Evolutionary conservation across 2,113 vertebrate genomes (phyloP), one percentile per base, ranked within the genome.

Genomic region (Eublepharis macularius): DNA sequence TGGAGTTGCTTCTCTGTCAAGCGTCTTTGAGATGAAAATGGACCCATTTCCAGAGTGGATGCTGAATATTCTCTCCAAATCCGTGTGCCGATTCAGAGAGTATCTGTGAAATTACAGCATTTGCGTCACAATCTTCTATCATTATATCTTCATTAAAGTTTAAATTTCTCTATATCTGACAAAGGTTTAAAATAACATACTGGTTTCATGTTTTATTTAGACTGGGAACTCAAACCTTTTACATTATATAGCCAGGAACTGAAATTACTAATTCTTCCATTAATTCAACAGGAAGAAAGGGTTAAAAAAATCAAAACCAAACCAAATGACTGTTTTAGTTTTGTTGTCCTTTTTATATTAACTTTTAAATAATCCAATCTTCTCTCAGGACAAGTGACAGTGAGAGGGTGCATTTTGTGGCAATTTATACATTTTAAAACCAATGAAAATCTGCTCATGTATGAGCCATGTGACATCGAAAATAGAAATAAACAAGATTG

Each of bases 21-120:
- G 97, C 0, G 96, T 76, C 87, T 98, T 98, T 85, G 98, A 92
- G 2, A 98, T 97, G 69, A 98, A 98, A 94, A 99, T 97, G 26
- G 98, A 99, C 32, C 98, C 98, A 54, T 99, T 99, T 89, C 96
- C 97, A 70, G 98, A 97, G 81, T 98, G 95, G 24, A 99, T 97
- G 94, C 96, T 98, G 93, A 99, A 99, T 92, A 98, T 95, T 88
- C 97, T 95, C 88, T 99, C 98, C 49, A 98, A 95, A 90, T 99
- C 98, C 41, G 98, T 98, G 66, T 98, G 98, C 6, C 98, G 96
- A 94, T 99, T 98, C 63, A 99, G 97, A 87, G 98, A 97, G 89
- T 99, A 99, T 94, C 99, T 99, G 95, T 69, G 43, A 94, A 93
- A 84, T 92, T 32, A 93, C 11, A 86, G 41, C 73, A 88, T 26